A percentile compares a stretch with the other conserved stretches of the same genome.
Conservation (phyloP, 2,888 invertebrate species). For the Archips crataeganus region DNA sequence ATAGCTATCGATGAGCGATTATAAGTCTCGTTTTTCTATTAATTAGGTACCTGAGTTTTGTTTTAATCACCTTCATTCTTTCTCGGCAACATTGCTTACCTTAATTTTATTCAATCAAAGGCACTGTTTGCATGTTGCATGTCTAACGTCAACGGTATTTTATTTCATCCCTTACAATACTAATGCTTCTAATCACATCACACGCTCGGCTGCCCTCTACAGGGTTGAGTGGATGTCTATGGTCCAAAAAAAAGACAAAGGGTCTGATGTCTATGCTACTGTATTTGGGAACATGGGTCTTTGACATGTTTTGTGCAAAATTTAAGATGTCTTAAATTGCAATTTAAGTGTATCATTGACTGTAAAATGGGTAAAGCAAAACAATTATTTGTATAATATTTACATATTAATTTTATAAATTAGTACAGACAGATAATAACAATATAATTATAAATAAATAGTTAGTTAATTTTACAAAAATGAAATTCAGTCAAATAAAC, state of each 20-base stretch:
- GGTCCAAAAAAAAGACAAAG: conserved; percentile 36
- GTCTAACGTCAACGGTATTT: conserved; percentile 20
- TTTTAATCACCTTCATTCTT: too few species aligned
- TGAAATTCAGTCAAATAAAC: too few species aligned
- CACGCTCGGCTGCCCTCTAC: conserved; percentile 21
- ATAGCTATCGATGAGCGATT: too few species aligned
- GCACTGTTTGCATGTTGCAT: neutral
- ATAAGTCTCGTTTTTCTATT: too few species aligned
- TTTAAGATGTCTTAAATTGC: conserved; percentile 9
- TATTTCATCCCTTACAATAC: conserved; percentile 17
- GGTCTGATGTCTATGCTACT: conserved; percentile 28
- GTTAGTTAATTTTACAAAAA: too few species aligned
- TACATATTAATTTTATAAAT: too few species aligned
- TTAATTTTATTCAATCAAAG: too few species aligned
- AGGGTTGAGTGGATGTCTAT: conserved; percentile 36
- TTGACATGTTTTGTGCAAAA: conserved; percentile 27
- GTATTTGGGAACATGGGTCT: conserved; percentile 19
- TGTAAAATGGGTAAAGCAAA: neutral
- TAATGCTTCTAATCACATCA: conserved; percentile 38
- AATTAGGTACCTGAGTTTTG: too few species aligned
- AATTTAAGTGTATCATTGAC: neutral
- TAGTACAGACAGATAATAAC: too few species aligned
- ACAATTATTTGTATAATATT: too few species aligned
- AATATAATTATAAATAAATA: too few species aligned
- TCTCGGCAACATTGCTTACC: too few species aligned